Evolutionary conservation across 1,140 invertebrate species (phyloP), one percentile per base, ranked within the genome.

Genomic region (Kradibia gibbosae): DNA sequence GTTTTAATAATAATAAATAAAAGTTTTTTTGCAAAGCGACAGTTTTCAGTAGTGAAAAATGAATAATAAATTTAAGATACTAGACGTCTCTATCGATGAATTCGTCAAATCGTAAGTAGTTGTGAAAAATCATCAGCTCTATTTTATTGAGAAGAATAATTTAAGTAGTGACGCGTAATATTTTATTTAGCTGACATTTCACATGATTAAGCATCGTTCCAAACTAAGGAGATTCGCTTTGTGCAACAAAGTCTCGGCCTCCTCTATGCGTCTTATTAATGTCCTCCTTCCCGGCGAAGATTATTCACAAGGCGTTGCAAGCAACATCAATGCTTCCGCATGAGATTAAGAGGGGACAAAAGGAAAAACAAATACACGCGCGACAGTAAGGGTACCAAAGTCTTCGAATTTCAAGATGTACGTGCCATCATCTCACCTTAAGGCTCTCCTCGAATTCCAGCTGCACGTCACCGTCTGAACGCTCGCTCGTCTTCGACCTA

Each of bases 361-460:
- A 57, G 48, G 8, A 71, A 48, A 71, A 48, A 57, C 8, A 31
- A 34, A 53, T 0, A 17, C 34, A 17, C 45, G 48, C 3, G 8
- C 28, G 42, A 36, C 3, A n/a, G n/a, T 1, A 20, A 13, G 25
- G 70, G 45, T 3, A 20, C 50, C 3, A 34, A 22, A 72, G 73
- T 73, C 42, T 36, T 80, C 65, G 70, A 80, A 62, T 73, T 73
- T 80, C 78, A 79, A 7, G 48, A n/a, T 10, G 36, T n/a, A 72
- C 70, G 70, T 50, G 70, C 42, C 67, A 20, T 4, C n/a, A 28
- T 75, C 73, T 60, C 50, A 75, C 71, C 71, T 73, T 80, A 65
- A 74, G 71, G 34, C 22, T 70, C 0, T 62, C 55, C 71, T 79
- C 80, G 55, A 78, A 73, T 77, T 74, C 71, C 55, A 81, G 72